Conservation (phyloP, 2,113 vertebrate species). For the Laterallus jamaicensis region DNA sequence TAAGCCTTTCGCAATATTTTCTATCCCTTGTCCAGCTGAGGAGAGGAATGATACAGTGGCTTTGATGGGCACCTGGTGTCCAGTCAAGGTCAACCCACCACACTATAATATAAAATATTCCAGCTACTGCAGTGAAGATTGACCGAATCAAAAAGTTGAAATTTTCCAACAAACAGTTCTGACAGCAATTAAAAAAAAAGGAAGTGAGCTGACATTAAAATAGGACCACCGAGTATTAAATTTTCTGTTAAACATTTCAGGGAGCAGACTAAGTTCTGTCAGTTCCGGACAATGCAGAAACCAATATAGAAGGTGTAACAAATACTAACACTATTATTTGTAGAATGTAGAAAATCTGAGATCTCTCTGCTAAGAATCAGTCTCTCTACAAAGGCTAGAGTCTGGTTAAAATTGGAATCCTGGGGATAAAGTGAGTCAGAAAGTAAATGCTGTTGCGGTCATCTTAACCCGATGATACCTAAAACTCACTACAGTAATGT, state of each 20-base stretch:
- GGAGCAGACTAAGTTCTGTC: background rate
- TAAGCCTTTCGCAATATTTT: too few species aligned
- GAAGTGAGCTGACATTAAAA: background rate
- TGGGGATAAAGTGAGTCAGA: background rate
- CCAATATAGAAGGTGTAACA: fast-evolving
- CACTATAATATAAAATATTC: background rate
- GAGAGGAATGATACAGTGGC: too few species aligned
- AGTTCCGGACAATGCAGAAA: background rate
- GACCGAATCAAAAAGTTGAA: background rate
- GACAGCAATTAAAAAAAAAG: background rate
- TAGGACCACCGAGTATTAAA: background rate
- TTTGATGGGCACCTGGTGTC: too few species aligned
- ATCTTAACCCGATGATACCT: background rate
- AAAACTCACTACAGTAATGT: background rate
- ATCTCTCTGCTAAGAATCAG: background rate
- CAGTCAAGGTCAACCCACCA: too few species aligned
- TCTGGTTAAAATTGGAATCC: background rate
- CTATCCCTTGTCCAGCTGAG: too few species aligned
- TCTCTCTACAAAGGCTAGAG: background rate
- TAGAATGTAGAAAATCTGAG: background rate
- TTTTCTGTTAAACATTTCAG: background rate
- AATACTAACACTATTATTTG: background rate
- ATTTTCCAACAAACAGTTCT: background rate
- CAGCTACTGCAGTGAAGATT: background rate
- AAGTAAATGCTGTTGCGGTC: background rate